These are phyloP conservation scores for Hypolimnas misippus DNA, from an alignment of 2,888 invertebrate species.

Conservation along the genomic window DNA sequence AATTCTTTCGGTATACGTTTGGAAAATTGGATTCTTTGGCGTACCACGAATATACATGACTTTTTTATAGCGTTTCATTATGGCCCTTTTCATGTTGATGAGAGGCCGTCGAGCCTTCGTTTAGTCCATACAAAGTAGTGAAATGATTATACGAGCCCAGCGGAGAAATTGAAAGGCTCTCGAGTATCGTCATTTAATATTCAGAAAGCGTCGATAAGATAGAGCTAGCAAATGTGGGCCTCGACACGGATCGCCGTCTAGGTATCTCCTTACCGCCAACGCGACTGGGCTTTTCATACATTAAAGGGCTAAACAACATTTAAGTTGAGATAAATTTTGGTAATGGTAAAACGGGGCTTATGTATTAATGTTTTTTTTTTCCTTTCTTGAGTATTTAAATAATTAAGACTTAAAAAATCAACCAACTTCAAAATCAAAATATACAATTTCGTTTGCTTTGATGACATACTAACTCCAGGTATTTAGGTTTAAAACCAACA, in stretches of 20 bases:
- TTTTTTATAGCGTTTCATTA: constrained; percentile 26
- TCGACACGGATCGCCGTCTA: constrained; percentile 65
- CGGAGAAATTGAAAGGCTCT: constrained; percentile 70
- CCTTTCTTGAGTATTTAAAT: too few species aligned
- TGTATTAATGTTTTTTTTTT: background rate
- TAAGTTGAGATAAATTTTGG: background rate
- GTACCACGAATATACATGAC: constrained; percentile 4
- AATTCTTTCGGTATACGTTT: background rate
- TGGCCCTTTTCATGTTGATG: constrained; percentile 28
- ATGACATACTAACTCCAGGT: too few species aligned
- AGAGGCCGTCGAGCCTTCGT: constrained; percentile 44
- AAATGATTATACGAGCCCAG: constrained; percentile 51
- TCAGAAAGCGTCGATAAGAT: constrained; percentile 70
- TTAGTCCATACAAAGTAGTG: constrained; percentile 55
- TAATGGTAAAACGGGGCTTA: background rate
- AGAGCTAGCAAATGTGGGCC: constrained; percentile 72
- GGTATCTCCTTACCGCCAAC: constrained; percentile 32
- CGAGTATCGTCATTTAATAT: constrained; percentile 66
- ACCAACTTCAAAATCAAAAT: too few species aligned
- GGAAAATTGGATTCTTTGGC: background rate
- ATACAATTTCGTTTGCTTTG: too few species aligned
- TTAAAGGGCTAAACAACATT: constrained; percentile 5
- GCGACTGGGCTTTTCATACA: constrained; percentile 41
- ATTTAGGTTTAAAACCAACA: too few species aligned
- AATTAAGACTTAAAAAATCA: too few species aligned